Conservation (phyloP, 2,888 invertebrate genomes). For the Ormyrus pomaceus region DNA sequence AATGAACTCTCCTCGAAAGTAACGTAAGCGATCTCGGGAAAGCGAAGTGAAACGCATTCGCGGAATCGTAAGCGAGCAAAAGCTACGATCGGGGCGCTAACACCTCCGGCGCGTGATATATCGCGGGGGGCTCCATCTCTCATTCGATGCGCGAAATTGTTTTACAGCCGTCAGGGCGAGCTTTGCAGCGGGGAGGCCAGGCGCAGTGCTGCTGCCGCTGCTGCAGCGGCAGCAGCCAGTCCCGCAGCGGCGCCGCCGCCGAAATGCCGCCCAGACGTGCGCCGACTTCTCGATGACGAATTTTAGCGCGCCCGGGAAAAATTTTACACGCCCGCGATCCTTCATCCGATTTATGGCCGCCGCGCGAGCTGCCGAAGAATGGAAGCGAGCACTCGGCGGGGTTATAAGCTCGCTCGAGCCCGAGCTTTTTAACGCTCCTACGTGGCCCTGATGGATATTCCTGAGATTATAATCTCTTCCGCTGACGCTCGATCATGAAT, state of each 20-base stretch:
- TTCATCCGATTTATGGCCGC: conserved; percentile 42
- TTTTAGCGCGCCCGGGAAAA: background rate
- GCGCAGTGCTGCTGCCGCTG: background rate
- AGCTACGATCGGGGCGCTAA: too few species aligned
- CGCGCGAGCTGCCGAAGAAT: background rate
- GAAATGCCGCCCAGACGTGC: conserved; percentile 32
- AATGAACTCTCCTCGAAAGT: too few species aligned
- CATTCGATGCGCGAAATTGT: conserved; percentile 23
- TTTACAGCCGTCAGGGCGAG: conserved; percentile 11
- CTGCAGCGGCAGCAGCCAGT: background rate
- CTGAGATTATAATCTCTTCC: background rate
- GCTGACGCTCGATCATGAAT: background rate
- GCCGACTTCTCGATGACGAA: conserved; percentile 34
- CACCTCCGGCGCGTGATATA: background rate
- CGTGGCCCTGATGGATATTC: background rate
- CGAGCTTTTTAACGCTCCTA: conserved; percentile 3
- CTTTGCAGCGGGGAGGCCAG: background rate
- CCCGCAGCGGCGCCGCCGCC: background rate
- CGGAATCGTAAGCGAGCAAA: too few species aligned
- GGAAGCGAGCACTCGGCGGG: conserved; percentile 6
- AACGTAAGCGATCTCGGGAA: too few species aligned
- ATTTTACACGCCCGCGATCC: background rate
- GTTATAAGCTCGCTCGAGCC: background rate
- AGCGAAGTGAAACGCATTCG: too few species aligned
- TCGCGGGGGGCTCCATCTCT: background rate